phyloP scores from a whole-genome alignment of 2,797 vertebrate genomes.

The Mormyrus hasselquistii region DNA sequence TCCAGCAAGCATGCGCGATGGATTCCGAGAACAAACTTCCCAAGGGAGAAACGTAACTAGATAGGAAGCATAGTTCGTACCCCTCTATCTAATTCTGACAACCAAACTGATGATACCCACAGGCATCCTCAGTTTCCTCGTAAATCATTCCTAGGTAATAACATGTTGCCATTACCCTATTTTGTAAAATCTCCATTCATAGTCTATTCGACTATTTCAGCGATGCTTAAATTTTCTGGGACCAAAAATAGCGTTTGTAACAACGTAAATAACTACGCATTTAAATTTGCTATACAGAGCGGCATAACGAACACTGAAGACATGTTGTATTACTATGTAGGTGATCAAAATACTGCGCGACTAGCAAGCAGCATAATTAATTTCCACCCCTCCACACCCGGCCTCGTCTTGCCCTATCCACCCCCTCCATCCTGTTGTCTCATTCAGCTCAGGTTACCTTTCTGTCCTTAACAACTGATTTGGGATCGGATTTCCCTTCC shows the following conservation, averaged over 20 bases:
- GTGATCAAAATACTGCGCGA: background rate
- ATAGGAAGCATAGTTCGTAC: background rate
- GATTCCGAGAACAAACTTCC: constrained; percentile 7
- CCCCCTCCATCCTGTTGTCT: background rate
- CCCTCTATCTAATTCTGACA: background rate
- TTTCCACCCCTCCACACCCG: background rate
- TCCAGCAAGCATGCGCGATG: background rate
- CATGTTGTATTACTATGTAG: background rate
- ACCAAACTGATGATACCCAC: background rate
- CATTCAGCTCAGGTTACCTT: background rate
- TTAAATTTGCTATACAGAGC: background rate
- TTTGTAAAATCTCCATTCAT: background rate
- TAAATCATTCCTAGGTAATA: background rate
- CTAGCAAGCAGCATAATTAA: background rate
- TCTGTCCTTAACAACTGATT: background rate
- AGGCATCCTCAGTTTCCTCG: background rate
- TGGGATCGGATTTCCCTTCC: background rate
- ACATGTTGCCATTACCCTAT: background rate
- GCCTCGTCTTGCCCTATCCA: background rate
- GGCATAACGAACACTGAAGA: background rate
- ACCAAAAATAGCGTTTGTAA: background rate
- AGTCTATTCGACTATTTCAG: background rate
- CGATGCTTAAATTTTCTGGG: background rate
- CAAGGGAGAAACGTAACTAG: background rate
- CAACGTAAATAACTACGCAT: background rate